Conservation (phyloP, 2,888 invertebrate species). For the Cephus sareptanus region DNA sequence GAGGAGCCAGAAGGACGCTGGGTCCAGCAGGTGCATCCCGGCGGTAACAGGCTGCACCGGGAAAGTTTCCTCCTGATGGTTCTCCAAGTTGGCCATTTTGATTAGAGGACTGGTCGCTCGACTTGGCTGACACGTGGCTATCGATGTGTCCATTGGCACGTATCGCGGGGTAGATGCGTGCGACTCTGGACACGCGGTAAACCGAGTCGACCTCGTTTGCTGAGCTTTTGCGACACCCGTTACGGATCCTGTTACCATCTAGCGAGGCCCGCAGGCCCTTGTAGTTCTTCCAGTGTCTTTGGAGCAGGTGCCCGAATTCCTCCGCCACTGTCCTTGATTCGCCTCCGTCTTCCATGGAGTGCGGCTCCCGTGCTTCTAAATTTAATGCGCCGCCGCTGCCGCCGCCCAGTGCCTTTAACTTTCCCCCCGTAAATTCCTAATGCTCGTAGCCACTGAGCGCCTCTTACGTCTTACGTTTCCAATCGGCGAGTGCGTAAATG, state of each 20-base stretch:
- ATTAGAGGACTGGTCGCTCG: not conserved
- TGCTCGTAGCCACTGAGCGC: not conserved
- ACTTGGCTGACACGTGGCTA: not conserved
- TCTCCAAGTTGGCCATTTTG: not conserved
- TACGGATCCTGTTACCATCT: constrained; percentile 41
- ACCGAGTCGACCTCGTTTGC: not conserved
- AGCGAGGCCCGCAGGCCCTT: not conserved
- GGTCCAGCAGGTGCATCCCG: not conserved
- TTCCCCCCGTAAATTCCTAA: not conserved
- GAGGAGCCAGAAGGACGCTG: not conserved
- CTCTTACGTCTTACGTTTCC: not conserved
- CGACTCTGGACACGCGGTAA: not conserved
- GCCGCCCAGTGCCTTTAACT: not conserved
- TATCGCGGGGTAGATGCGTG: not conserved
- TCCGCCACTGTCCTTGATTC: not conserved
- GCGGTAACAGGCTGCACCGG: not conserved
- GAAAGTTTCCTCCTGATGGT: not conserved
- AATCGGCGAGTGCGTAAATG: not conserved
- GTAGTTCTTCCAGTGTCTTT: not conserved
- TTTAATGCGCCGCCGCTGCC: not conserved
- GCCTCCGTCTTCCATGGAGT: too few species aligned
- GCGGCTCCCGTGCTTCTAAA: not conserved
- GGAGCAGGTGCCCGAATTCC: not conserved
- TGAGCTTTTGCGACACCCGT: constrained; percentile 27
- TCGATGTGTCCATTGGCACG: not conserved